Percentiles rank a stretch among this genome's conserved stretches.
Evolutionary conservation across 2,113 vertebrate genomes (phyloP).

Genomic region (Piprites chloris): DNA sequence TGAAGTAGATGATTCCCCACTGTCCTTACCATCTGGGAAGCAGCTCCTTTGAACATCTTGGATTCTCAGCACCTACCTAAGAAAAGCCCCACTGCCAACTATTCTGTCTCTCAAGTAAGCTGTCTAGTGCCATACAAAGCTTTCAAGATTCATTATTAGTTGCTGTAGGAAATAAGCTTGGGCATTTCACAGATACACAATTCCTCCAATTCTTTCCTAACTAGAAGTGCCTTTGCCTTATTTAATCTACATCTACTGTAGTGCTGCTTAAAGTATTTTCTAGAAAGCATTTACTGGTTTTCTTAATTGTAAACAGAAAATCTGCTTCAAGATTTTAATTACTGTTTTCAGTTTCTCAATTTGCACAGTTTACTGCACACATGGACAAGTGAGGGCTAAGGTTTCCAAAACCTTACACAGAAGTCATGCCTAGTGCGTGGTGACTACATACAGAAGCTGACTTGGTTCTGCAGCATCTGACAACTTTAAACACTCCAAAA

Average conservation of each 20-base stretch:
- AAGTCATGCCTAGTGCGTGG: not conserved
- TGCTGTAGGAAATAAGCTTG: not conserved
- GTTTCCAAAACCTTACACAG: not conserved
- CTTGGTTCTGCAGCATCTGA: not conserved
- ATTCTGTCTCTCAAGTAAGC: not conserved
- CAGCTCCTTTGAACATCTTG: not conserved
- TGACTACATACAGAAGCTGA: not conserved
- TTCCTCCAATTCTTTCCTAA: constrained; percentile 24
- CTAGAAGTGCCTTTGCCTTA: not conserved
- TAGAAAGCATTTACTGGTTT: constrained; percentile 7
- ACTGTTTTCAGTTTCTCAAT: not conserved
- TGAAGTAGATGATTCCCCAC: not conserved
- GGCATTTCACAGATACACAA: constrained; percentile 16
- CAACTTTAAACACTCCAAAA: not conserved
- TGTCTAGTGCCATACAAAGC: not conserved
- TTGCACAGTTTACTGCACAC: not conserved
- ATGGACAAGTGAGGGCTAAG: not conserved
- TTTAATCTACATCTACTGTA: not conserved
- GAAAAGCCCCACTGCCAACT: not conserved
- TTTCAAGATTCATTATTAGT: not conserved
- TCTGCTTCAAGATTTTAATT: constrained; percentile 17
- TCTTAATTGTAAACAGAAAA: constrained; percentile 38
- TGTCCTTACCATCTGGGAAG: not conserved
- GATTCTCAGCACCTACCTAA: not conserved
- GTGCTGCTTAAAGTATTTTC: constrained; percentile 21